Conservation (phyloP, 2,888 invertebrate species). For the Megamerina dolium region DNA sequence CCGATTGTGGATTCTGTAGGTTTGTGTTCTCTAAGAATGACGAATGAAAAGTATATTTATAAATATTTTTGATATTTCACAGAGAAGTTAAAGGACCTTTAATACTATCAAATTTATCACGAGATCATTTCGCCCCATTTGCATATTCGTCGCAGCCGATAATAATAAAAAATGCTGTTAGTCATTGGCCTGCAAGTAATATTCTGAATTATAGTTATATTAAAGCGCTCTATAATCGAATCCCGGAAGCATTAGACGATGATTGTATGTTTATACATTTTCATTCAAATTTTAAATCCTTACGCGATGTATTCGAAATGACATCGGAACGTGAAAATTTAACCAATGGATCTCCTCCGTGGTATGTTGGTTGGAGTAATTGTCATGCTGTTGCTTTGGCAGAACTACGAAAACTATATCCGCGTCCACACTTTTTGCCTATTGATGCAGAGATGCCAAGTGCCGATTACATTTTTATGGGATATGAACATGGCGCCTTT, state of each 20-base stretch:
- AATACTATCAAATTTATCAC: slow-evolving; percentile 62
- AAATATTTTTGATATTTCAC: too few species aligned
- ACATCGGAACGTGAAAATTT: slow-evolving; percentile 56
- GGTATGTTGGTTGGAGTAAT: slow-evolving; percentile 93
- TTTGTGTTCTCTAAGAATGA: slow-evolving; percentile 2
- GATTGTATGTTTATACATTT: slow-evolving; percentile 85
- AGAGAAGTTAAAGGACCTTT: slow-evolving; percentile 61
- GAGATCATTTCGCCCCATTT: slow-evolving; percentile 62
- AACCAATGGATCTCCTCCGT: slow-evolving; percentile 61
- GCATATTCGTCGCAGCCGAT: slow-evolving; percentile 77
- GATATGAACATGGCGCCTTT: slow-evolving; percentile 81
- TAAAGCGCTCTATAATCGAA: slow-evolving; percentile 61
- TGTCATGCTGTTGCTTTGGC: slow-evolving; percentile 75
- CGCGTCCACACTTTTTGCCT: slow-evolving; percentile 78
- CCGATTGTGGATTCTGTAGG: slow-evolving; percentile 72
- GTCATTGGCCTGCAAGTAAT: slow-evolving; percentile 69
- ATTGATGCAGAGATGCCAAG: slow-evolving; percentile 81
- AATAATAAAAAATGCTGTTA: slow-evolving; percentile 68
- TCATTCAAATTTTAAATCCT: slow-evolving; percentile 69
- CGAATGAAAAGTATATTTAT: neutral
- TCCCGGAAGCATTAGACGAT: slow-evolving; percentile 67
- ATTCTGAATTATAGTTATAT: slow-evolving; percentile 63
- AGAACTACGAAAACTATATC: slow-evolving; percentile 69
- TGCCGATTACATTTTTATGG: slow-evolving; percentile 88
- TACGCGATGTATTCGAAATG: slow-evolving; percentile 75